A percentile compares a stretch with the other conserved stretches of the same genome.
These are phyloP conservation scores for Noctilio leporinus DNA, from an alignment of 2,113 vertebrate species.

Conservation along the genomic window DNA sequence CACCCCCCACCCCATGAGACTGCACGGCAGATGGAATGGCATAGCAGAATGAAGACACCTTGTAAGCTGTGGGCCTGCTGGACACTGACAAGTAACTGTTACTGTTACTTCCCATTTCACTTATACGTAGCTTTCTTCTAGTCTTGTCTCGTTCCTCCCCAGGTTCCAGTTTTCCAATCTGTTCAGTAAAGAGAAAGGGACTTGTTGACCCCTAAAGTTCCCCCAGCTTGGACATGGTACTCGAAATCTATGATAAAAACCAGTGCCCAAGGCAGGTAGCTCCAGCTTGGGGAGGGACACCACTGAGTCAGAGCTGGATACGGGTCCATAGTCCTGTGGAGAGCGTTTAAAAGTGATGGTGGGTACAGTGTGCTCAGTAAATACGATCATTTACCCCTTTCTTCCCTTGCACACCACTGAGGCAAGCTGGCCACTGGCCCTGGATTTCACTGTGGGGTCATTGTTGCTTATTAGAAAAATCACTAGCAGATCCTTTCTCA, in stretches of 20 bases:
- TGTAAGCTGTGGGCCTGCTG: neutral
- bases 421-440: neutral
- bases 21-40: neutral
- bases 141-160: neutral
- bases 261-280: neutral
- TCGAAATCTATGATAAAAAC: neutral
- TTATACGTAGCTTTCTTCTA: neutral
- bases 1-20: neutral
- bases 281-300: neutral
- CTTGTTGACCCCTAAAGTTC: neutral
- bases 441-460: constrained; percentile 29
- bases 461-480: constrained; percentile 57
- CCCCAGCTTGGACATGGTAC: neutral
- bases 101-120: neutral
- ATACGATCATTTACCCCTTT: neutral
- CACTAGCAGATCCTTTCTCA: constrained; percentile 35
- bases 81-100: neutral
- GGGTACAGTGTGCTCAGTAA: neutral
- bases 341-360: neutral
- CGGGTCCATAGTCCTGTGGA: neutral
- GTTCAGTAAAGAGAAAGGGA: neutral
- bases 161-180: neutral
- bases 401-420: neutral
- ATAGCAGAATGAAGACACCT: neutral
- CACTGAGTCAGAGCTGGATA: neutral